Evolutionary conservation across 2,797 vertebrate genomes (phyloP).

Genomic region (Rousettus madagascariensis): DNA sequence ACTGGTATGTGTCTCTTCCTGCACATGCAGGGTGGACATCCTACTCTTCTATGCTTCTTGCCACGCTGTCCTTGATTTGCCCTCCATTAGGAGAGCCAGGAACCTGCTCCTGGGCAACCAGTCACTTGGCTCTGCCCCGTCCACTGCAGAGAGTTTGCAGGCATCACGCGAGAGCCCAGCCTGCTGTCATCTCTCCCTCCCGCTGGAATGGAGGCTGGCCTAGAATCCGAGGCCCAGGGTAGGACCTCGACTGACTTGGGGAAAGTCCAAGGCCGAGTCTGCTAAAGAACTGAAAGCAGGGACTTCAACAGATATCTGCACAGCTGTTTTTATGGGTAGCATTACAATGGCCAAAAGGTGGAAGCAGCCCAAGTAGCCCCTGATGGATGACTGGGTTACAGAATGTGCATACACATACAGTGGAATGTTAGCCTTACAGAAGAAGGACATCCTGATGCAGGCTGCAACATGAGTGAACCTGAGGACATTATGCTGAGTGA

Average conservation of each 20-base stretch:
- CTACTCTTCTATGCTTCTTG: not conserved
- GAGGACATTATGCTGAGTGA: not conserved
- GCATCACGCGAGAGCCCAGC: not conserved
- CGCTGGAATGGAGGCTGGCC: not conserved
- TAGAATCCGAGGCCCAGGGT: not conserved
- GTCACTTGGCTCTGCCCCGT: not conserved
- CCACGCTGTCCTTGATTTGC: not conserved
- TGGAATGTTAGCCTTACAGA: not conserved
- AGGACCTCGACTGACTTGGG: not conserved
- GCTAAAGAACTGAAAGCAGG: not conserved
- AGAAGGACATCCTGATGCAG: not conserved
- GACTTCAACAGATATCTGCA: not conserved
- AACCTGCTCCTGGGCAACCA: not conserved
- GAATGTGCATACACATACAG: not conserved
- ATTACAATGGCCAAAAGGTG: not conserved
- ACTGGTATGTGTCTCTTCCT: slow-evolving; percentile 25
- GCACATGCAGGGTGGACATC: not conserved
- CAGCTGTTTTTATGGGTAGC: not conserved
- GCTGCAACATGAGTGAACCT: not conserved
- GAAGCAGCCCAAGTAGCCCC: not conserved
- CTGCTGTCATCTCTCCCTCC: not conserved
- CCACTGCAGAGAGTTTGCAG: not conserved
- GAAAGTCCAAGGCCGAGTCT: not conserved
- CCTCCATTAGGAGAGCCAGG: not conserved
- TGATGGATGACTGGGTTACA: not conserved